These are phyloP conservation scores for Muschampia plurimacula DNA, from an alignment of 2,888 invertebrate genomes.

Conservation along the genomic window DNA sequence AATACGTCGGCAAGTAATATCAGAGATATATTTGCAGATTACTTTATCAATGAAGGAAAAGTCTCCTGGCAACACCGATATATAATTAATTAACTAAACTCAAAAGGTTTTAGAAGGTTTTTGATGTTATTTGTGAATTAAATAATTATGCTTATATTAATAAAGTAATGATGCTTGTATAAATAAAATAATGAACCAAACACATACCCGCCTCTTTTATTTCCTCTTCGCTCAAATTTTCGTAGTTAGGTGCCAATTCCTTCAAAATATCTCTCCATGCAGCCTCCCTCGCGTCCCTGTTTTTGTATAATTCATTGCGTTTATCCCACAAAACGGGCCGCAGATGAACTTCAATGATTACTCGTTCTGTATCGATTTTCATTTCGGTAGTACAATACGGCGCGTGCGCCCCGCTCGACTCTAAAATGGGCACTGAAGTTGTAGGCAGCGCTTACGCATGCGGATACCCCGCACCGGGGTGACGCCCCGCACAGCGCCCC, in stretches of 20 bases:
- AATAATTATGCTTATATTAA: background rate
- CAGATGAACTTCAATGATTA: conserved; percentile 38
- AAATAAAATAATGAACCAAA: conserved; percentile 9
- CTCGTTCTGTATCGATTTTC: conserved; percentile 41
- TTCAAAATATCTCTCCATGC: conserved; percentile 28
- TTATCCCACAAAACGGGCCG: conserved; percentile 39
- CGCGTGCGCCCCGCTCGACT: conserved; percentile 12
- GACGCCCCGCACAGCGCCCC: conserved; percentile 8
- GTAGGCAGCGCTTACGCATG: conserved; percentile 12
- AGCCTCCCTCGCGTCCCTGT: conserved; percentile 38
- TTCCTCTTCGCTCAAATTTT: conserved; percentile 12
- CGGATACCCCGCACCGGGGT: conserved; percentile 10
- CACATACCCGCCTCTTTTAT: conserved; percentile 9
- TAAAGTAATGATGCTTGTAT: background rate
- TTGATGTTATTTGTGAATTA: conserved; percentile 5
- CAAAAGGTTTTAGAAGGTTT: conserved; percentile 1
- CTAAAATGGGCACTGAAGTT: conserved; percentile 14
- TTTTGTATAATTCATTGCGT: conserved; percentile 35
- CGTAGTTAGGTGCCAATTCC: conserved; percentile 12
- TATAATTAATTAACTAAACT: conserved; percentile 8
- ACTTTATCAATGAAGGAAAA: conserved; percentile 15
- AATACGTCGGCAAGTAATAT: conserved; percentile 8
- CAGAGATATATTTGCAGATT: conserved; percentile 11
- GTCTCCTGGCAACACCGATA: conserved; percentile 8
- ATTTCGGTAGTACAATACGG: conserved; percentile 7